Percentiles rank a stretch among this genome's conserved stretches.
Conservation (phyloP, 1,140 invertebrate genomes). For the Philotrypesis tridentata region DNA sequence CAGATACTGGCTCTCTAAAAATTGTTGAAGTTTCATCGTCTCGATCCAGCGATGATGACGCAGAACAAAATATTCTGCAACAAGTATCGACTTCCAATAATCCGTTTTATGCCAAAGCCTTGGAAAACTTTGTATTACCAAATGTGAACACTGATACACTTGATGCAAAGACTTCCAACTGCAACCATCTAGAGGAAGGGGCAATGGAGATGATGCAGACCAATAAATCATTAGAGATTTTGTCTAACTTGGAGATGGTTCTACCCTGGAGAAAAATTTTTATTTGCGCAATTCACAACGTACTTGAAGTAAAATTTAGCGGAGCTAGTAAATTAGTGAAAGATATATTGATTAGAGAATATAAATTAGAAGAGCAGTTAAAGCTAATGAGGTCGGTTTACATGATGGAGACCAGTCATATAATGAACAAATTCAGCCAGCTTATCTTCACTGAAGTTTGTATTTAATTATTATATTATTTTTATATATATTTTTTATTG, state of each 20-base stretch:
- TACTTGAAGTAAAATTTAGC: constrained; percentile 71
- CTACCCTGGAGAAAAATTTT: constrained; percentile 69
- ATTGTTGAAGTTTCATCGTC: constrained; percentile 45
- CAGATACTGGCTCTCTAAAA: constrained; percentile 43
- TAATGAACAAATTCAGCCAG: constrained; percentile 78
- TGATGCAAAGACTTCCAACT: constrained; percentile 47
- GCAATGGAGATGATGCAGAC: constrained; percentile 11
- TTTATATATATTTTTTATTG: constrained; percentile 17
- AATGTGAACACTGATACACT: constrained; percentile 54
- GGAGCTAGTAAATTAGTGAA: constrained; percentile 73
- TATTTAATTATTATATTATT: constrained; percentile 11
- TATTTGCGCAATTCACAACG: constrained; percentile 66
- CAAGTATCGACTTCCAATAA: constrained; percentile 66
- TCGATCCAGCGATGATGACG: constrained; percentile 50
- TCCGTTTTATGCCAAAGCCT: constrained; percentile 69
- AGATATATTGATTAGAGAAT: constrained; percentile 72
- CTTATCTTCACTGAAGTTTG: constrained; percentile 74
- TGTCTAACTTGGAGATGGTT: constrained; percentile 58
- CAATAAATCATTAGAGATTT: constrained; percentile 54
- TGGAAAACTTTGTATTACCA: constrained; percentile 62
- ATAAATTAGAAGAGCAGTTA: constrained; percentile 73
- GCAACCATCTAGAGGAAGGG: not conserved
- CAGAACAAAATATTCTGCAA: constrained; percentile 60
- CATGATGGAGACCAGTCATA: constrained; percentile 78
- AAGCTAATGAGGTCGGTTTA: constrained; percentile 75